Conservation (phyloP, 1,140 invertebrate species). For the Drosophila nasuta region DNA sequence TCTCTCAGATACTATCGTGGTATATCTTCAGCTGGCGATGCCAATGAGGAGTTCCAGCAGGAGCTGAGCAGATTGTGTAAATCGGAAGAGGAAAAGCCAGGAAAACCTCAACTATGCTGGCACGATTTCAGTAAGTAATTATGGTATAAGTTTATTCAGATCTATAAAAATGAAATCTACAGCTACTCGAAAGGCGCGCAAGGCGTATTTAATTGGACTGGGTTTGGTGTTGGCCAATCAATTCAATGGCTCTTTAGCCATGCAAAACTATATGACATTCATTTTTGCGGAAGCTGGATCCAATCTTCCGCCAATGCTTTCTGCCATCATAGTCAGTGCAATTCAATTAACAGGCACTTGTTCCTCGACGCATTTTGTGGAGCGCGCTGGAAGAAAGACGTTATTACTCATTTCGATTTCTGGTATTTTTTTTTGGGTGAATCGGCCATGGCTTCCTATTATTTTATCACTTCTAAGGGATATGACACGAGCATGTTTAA, state of each 20-base stretch:
- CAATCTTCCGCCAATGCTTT: constrained; percentile 86
- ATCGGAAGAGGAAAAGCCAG: neutral
- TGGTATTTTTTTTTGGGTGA: constrained; percentile 45
- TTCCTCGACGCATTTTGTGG: constrained; percentile 85
- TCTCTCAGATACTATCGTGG: constrained; percentile 54
- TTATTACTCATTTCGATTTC: constrained; percentile 40
- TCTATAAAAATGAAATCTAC: neutral
- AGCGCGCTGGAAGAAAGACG: constrained; percentile 84
- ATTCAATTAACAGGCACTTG: constrained; percentile 85
- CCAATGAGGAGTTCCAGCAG: neutral
- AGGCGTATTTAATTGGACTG: constrained; percentile 52
- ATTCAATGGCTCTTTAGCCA: constrained; percentile 85
- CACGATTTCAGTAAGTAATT: constrained; percentile 49
- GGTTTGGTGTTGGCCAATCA: constrained; percentile 73
- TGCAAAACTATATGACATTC: constrained; percentile 85
- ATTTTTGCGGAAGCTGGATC: constrained; percentile 89
- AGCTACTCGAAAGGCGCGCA: constrained; percentile 42
- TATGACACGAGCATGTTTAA: constrained; percentile 31
- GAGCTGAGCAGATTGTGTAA: constrained; percentile 39
- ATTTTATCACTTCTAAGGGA: constrained; percentile 21
- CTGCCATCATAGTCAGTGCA: constrained; percentile 90
- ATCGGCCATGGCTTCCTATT: constrained; percentile 28
- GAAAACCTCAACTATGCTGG: constrained; percentile 4
- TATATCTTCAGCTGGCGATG: constrained; percentile 7
- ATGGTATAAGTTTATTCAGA: neutral